Conservation (phyloP, 2,888 invertebrate genomes). For the Dendrolimus houi region DNA sequence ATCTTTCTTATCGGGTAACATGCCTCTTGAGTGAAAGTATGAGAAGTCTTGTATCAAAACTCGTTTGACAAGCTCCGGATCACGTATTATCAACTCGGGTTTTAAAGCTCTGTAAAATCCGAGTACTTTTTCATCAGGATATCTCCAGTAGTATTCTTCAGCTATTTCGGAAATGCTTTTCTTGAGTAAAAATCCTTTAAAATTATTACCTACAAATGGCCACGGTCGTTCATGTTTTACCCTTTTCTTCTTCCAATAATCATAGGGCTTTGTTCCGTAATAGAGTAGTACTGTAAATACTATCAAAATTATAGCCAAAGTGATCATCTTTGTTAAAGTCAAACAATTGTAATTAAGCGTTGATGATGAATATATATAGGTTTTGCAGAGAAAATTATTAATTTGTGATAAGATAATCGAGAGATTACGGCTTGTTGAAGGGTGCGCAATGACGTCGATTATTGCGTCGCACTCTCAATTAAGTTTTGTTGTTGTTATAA, state of each 20-base stretch:
- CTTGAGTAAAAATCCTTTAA: constrained; percentile 10
- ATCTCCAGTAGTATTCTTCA: constrained; percentile 16
- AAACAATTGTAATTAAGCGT: too few species aligned
- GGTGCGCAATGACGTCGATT: too few species aligned
- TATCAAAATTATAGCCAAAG: neutral
- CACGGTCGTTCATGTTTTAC: constrained; percentile 19
- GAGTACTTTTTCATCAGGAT: constrained; percentile 23
- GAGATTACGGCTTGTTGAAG: too few species aligned
- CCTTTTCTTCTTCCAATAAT: constrained; percentile 17
- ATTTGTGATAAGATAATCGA: too few species aligned
- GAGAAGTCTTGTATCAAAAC: constrained; percentile 26
- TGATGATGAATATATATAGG: too few species aligned
- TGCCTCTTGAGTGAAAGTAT: constrained; percentile 23
- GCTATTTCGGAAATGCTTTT: constrained; percentile 18
- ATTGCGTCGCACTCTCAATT: too few species aligned
- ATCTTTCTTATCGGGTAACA: constrained; percentile 13
- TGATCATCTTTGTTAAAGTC: neutral
- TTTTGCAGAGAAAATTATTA: too few species aligned
- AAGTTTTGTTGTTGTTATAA: too few species aligned
- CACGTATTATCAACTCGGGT: constrained; percentile 21
- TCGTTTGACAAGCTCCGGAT: constrained; percentile 23
- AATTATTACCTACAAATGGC: constrained; percentile 17
- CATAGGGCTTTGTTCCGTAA: constrained; percentile 16
- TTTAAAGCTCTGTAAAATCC: constrained; percentile 21
- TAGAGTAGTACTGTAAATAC: neutral